A percentile compares a stretch with the other conserved stretches of the same genome.
Conservation (phyloP, 2,113 vertebrate species). For the Rhabdornis inornatus region DNA sequence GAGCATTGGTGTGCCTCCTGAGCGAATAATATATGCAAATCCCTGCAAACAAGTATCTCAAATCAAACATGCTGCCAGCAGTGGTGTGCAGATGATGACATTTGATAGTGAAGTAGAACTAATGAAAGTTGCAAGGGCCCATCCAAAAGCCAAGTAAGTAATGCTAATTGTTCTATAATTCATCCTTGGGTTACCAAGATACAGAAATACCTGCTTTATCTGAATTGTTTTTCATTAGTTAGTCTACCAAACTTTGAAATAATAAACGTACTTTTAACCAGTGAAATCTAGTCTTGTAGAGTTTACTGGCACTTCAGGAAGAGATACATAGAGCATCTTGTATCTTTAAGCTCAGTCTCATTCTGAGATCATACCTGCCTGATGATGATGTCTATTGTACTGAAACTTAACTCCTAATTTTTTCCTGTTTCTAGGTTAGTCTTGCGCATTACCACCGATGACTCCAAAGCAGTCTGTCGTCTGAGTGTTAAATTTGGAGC, state of each 20-base stretch:
- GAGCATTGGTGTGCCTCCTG: conserved; percentile 87
- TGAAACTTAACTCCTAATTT: background rate
- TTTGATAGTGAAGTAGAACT: conserved; percentile 97
- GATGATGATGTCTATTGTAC: background rate
- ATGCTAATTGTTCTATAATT: background rate
- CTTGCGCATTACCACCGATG: conserved; percentile 93
- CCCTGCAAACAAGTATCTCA: conserved; percentile 98
- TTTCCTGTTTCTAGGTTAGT: conserved; percentile 78
- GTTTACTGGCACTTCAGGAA: background rate
- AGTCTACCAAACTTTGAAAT: background rate
- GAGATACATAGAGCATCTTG: background rate
- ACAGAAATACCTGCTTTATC: background rate
- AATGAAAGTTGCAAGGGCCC: conserved; percentile 91
- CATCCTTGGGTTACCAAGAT: background rate
- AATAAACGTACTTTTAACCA: background rate
- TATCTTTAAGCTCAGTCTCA: background rate
- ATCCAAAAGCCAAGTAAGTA: conserved; percentile 93
- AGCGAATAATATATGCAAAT: conserved; percentile 96
- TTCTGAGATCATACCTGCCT: background rate
- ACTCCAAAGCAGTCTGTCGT: conserved; percentile 92
- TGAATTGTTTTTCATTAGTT: background rate
- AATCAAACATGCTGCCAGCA: conserved; percentile 93
- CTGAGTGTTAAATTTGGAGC: conserved; percentile 97
- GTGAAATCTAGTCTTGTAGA: background rate
- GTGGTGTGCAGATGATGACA: conserved; percentile 97